Conservation (phyloP, 2,888 invertebrate species). For the Gastracanthus pulcherrimus region DNA sequence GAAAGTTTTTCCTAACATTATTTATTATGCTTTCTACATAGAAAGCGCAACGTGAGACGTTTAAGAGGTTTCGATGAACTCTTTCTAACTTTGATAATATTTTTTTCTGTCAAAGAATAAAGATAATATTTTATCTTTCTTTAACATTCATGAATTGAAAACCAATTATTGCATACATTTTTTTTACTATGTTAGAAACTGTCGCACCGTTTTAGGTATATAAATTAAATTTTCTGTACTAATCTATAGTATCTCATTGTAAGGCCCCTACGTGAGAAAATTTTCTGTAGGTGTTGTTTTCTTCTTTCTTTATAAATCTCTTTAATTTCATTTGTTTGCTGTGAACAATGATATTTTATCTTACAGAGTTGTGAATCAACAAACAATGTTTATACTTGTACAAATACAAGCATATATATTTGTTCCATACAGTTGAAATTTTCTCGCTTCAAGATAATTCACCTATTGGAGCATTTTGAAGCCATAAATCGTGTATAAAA, state of each 20-base stretch:
- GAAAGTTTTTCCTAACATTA: not conserved
- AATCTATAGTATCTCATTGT: constrained; percentile 26
- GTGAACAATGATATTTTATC: not conserved
- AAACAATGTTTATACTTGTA: constrained; percentile 30
- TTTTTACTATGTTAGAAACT: constrained; percentile 20
- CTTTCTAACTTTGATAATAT: constrained; percentile 7
- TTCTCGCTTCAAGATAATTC: constrained; percentile 87
- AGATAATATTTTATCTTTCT: not conserved
- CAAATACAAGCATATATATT: constrained; percentile 18
- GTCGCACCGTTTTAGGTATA: constrained; percentile 31
- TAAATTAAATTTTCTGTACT: constrained; percentile 6
- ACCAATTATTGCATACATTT: constrained; percentile 2
- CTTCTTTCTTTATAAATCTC: not conserved
- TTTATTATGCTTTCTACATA: not conserved
- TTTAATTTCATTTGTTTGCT: not conserved
- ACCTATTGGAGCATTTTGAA: constrained; percentile 97
- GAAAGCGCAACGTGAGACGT: constrained; percentile 12
- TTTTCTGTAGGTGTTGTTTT: constrained; percentile 5
- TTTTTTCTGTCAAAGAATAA: not conserved
- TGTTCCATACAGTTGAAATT: not conserved
- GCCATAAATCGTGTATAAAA: constrained; percentile 97
- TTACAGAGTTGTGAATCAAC: constrained; percentile 7
- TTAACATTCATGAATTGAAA: no score
- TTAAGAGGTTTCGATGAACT: constrained; percentile 1
- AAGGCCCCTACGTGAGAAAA: constrained; percentile 49